Evolutionary conservation across 2,888 invertebrate species (phyloP), one percentile per base, ranked within the genome.

Genomic region (Boloria selene): DNA sequence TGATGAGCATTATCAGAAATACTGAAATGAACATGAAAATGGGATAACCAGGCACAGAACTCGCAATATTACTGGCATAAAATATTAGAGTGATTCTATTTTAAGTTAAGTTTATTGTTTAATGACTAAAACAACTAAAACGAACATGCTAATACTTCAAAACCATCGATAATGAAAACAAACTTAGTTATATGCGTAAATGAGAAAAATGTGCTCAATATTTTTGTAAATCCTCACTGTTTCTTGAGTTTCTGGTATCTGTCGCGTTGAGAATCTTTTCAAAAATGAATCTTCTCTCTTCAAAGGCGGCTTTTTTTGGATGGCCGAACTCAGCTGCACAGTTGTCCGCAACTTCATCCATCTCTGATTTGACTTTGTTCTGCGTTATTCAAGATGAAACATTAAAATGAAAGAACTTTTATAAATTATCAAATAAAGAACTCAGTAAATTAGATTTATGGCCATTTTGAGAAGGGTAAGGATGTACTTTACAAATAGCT

Each of bases 291-390:
- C 98, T 93, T 97, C 98, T 75, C 97, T 94, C 88, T 97, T 98
- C 83, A 97, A 91, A 54, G 96, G 96, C 68, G 97, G 96, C 87
- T 98, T 98, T 93, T 97, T 97, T 90, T 96, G 96, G 70, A 95
- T 95, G 62, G 98, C 97, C 70, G 97, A 97, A 75, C 97, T 97
- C 80, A 98, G 93, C 90, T 98, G 97, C 77, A 98, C 98, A 58
- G 98, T 98, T 64, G 97, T 98, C 75, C 98, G 94, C 73, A 99
- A 93, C 90, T 98, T 98, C 96, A 98, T 96, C 97, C 99, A 99
- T 92, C 98, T 94, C 86, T 98, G 97, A 90, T 97, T 98, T 83
- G 97, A 97, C 88, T 97, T 97, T 83, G 96, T 96, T 95, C 97
- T 97, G 94, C 67, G 91, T 66, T 61, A 65, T 68, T 59, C 55